phyloP scores from a whole-genome alignment of 1,140 invertebrate species.

The Homalodisca vitripennis region DNA sequence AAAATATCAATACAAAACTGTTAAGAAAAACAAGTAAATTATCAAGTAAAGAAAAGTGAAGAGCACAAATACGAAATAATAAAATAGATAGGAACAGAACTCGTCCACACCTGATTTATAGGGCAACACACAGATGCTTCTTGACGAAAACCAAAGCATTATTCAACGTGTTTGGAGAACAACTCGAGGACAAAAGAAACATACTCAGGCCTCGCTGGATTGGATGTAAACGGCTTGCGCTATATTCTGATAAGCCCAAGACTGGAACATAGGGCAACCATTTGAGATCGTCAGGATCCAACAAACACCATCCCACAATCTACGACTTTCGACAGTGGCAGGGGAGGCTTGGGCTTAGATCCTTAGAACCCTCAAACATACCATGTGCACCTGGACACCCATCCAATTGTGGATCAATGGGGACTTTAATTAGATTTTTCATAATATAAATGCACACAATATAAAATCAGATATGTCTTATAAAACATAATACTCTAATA shows the following conservation, averaged over 20 bases:
- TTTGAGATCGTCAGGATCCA: constrained; percentile 74
- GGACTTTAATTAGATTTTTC: not conserved
- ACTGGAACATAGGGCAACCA: constrained; percentile 77
- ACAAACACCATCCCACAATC: constrained; percentile 83
- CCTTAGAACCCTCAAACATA: constrained; percentile 82
- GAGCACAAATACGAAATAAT: too few species aligned
- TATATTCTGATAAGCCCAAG: constrained; percentile 69
- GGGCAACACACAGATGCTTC: constrained; percentile 62
- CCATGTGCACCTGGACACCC: constrained; percentile 64
- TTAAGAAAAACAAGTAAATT: too few species aligned
- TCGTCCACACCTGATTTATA: constrained; percentile 58
- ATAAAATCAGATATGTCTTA: not conserved
- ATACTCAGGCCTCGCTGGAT: constrained; percentile 54
- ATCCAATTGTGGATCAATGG: not conserved
- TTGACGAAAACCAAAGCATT: constrained; percentile 62
- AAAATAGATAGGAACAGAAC: not conserved
- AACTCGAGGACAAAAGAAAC: constrained; percentile 57
- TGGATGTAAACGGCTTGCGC: constrained; percentile 53
- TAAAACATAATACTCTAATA: not conserved
- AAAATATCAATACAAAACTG: too few species aligned
- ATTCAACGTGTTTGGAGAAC: constrained; percentile 62
- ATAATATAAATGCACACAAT: not conserved
- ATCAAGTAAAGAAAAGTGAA: too few species aligned
- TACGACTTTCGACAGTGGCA: constrained; percentile 83
- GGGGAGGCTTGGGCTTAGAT: constrained; percentile 85